These are phyloP conservation scores for Phalacrocorax aristotelis DNA, from an alignment of 2,113 vertebrate genomes.

Conservation along the genomic window DNA sequence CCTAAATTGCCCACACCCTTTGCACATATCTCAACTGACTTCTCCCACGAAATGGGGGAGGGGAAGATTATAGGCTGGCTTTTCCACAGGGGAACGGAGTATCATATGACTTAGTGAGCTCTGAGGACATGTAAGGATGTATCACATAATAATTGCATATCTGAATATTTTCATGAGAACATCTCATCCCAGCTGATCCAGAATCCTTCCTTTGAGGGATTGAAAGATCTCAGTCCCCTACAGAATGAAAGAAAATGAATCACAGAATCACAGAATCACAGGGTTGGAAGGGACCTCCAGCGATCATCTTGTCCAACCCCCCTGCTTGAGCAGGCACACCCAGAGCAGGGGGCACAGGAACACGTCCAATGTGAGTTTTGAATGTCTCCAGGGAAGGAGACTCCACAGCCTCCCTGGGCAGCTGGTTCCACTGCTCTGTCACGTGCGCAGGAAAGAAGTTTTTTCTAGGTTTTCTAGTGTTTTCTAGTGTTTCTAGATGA, in stretches of 20 bases:
- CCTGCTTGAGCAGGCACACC: no score
- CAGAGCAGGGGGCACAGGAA: no score
- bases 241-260: neutral
- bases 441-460: no score
- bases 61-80: neutral
- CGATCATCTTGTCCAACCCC: no score
- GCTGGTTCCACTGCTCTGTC: no score
- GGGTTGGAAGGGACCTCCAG: no score
- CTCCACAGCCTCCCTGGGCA: no score
- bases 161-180: conserved; percentile 1
- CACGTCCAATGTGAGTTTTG: no score
- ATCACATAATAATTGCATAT: neutral
- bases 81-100: neutral
- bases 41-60: neutral
- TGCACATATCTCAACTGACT: neutral
- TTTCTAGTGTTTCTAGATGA: neutral
- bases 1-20: neutral
- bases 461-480: no score
- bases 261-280: no score
- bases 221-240: neutral
- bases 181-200: neutral
- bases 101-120: neutral
- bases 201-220: neutral
- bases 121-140: neutral
- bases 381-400: no score